Percentiles rank a stretch among this genome's conserved stretches.
Evolutionary conservation across 2,888 invertebrate species (phyloP).

Genomic region (Dromius quadrimaculatus): DNA sequence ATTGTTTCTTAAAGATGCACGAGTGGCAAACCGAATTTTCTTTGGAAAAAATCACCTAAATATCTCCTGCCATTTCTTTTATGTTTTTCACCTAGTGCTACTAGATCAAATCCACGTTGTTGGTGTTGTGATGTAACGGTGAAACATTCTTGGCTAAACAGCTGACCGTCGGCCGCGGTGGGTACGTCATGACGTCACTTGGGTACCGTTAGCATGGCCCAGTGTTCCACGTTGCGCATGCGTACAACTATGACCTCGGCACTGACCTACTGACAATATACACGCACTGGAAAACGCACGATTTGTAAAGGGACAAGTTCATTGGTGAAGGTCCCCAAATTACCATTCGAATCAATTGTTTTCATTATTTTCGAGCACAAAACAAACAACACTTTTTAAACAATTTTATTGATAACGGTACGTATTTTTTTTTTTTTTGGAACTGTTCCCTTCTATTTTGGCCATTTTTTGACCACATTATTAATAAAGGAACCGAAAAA

Average conservation of each 20-base stretch:
- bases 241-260: slow-evolving; percentile 36
- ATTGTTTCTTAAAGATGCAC: too few species aligned
- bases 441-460: too few species aligned
- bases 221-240: slow-evolving; percentile 50
- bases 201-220: slow-evolving; percentile 60
- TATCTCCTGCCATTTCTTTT: too few species aligned
- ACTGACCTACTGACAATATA: slow-evolving; percentile 38
- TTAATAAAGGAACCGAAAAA: too few species aligned
- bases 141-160: slow-evolving; percentile 58
- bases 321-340: not conserved
- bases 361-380: too few species aligned
- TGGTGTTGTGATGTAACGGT: slow-evolving; percentile 32
- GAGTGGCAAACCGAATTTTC: too few species aligned
- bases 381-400: too few species aligned
- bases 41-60: too few species aligned
- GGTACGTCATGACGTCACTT: slow-evolving; percentile 65
- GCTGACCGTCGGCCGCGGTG: slow-evolving; percentile 65
- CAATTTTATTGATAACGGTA: too few species aligned
- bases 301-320: not conserved
- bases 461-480: too few species aligned
- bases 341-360: too few species aligned
- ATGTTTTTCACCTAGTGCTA: not conserved
- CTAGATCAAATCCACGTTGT: slow-evolving; percentile 30
- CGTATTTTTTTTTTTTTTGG: too few species aligned
- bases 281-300: not conserved